Base-by-base conservation (phyloP, 2,113 vertebrate genomes). In the Bothrops jararaca region DNA sequence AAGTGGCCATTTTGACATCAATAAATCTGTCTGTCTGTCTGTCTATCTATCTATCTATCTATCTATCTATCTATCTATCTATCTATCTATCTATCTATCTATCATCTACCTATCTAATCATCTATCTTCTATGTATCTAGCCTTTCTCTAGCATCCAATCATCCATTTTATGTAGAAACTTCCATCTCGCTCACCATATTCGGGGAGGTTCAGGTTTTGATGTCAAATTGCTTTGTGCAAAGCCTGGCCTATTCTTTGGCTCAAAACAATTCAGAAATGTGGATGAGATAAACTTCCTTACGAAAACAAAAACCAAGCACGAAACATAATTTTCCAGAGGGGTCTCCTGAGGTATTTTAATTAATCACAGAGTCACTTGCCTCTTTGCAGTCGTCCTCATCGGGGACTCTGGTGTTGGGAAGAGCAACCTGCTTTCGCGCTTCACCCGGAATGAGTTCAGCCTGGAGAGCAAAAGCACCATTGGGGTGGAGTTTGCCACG, bases 381-480 rank as follows among this genome's bases (percentile, higher is more conserved):
- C 13, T 45, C 69, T 52, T 50, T 29, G 8, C 58, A 98, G 98
- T 98, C 95, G 98, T 99, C 93, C 96, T 99, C 94, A 98, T 98
- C 0, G 98, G 98, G 45, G 98, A 98, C 94, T 98, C 98, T 0
- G 98, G 98, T 0, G 98, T 98, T 15, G 98, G 98, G 29, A 99
- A 98, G 97, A 99, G 98, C 95, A 98, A 99, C 96, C 97, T 98
- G 42, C 97, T 98, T 26, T 98, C 98, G 0, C 98, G 98, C 91
- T 99, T 99, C 97, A 98, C 98, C 91, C 98, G 98, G 13, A 98
- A 99, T 0, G 98, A 98, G 97, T 98, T 98, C 97, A 98, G 96
- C 97, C 96, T 98, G 97, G 98, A 98, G 96, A 98, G 98, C 97
- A 98, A 98, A 95, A 98, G 98, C 95, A 98, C 98, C 96, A 98